Conservation (phyloP, 2,888 invertebrate species). For the Phyllotreta cruciferae region DNA sequence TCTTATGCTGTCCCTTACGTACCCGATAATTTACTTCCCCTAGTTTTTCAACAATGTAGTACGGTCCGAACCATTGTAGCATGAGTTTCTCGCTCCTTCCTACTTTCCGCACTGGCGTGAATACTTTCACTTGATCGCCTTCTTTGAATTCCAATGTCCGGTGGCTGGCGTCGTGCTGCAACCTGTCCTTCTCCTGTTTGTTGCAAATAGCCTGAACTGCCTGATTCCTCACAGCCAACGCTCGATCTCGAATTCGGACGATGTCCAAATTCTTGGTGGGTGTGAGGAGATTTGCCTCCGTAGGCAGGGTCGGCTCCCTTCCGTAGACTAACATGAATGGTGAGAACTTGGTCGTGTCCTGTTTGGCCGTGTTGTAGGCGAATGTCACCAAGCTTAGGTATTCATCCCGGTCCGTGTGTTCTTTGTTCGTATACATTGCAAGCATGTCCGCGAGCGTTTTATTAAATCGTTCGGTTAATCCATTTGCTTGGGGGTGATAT, state of each 20-base stretch:
- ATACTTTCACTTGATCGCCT: too few species aligned
- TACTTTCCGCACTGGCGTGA: too few species aligned
- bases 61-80: not conserved
- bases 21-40: not conserved
- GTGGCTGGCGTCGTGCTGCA: too few species aligned
- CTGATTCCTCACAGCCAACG: conserved; percentile 14
- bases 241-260: conserved; percentile 7
- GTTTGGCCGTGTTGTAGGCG: conserved; percentile 27
- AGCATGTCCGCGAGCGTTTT: conserved; percentile 41
- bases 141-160: too few species aligned
- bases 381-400: conserved; percentile 23
- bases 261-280: not conserved
- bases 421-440: conserved; percentile 34
- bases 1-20: not conserved
- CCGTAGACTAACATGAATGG: conserved; percentile 11
- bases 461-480: conserved; percentile 41
- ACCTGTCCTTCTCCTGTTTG: too few species aligned
- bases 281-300: conserved; percentile 12
- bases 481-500: conserved; percentile 36
- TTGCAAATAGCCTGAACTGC: conserved; percentile 11
- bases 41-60: not conserved
- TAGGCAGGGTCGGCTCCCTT: conserved; percentile 25
- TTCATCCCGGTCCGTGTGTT: conserved; percentile 31
- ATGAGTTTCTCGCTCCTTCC: too few species aligned
- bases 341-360: conserved; percentile 25